Evolutionary conservation across 2,888 invertebrate genomes (phyloP).

Genomic region (Pemphredon lugubris): DNA sequence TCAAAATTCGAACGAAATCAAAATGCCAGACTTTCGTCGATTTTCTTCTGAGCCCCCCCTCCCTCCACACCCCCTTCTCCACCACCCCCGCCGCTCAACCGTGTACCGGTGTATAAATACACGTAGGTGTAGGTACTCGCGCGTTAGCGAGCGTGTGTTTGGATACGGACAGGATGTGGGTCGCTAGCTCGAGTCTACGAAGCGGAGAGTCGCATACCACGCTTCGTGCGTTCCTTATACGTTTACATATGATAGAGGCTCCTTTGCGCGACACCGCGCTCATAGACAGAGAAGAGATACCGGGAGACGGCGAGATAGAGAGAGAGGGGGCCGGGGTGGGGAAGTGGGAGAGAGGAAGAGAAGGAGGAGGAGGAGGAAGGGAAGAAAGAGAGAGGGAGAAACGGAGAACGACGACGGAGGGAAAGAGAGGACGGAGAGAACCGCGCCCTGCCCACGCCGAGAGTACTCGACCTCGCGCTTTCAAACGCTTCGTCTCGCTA

Average conservation of each 20-base stretch:
- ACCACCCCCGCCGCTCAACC: no score
- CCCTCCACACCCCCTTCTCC: no score
- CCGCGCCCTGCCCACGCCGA: conserved; percentile 73
- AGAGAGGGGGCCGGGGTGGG: neutral
- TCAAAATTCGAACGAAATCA: no score
- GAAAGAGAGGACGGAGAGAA: conserved; percentile 42
- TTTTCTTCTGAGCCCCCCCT: no score
- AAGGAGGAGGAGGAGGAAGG: conserved; percentile 13
- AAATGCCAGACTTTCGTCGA: no score
- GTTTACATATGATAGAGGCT: conserved; percentile 65
- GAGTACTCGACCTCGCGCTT: conserved; percentile 58
- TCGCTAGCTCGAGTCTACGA: conserved; percentile 71
- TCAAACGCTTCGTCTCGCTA: conserved; percentile 67
- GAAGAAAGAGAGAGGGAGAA: conserved; percentile 12
- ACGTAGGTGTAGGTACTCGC: conserved; percentile 42
- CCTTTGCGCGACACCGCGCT: conserved; percentile 54
- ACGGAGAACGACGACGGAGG: conserved; percentile 1
- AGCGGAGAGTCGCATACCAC: conserved; percentile 67
- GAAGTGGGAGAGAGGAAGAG: neutral
- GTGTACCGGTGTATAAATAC: no score
- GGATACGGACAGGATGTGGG: conserved; percentile 74
- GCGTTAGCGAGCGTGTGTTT: conserved; percentile 56
- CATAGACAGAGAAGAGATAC: conserved; percentile 1
- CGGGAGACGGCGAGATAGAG: conserved; percentile 10
- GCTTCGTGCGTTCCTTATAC: conserved; percentile 61